Percentiles rank a stretch among this genome's conserved stretches.
Evolutionary conservation across 2,113 vertebrate genomes (phyloP).

Genomic region (Alectura lathami): DNA sequence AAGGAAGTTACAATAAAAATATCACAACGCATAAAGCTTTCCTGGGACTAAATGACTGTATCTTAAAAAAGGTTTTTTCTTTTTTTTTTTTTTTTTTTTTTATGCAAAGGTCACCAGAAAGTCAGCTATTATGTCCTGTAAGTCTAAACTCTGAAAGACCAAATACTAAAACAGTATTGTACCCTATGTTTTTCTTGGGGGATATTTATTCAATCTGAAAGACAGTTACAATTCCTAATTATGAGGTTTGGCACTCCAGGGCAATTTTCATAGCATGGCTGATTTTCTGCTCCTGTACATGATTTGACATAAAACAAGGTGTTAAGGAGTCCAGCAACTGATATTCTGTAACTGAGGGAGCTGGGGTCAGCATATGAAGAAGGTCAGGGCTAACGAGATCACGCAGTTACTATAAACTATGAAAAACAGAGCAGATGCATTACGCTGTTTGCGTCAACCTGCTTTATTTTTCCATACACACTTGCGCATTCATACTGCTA

Average conservation of each 20-base stretch:
- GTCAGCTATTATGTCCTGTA: background rate
- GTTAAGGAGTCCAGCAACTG: background rate
- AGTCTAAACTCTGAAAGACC: background rate
- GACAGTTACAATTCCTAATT: background rate
- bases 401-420: background rate
- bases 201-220: background rate
- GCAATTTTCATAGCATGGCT: background rate
- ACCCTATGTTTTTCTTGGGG: background rate
- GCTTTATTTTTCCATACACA: background rate
- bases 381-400: background rate
- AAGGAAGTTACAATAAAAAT: conserved; percentile 59
- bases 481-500: background rate
- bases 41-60: background rate
- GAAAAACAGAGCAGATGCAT: background rate
- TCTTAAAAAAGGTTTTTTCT: background rate
- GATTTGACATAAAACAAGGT: background rate
- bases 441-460: background rate
- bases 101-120: conserved; percentile 25
- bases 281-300: background rate
- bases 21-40: conserved; percentile 1
- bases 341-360: background rate
- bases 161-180: background rate
- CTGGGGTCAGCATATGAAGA: background rate
- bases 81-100: conserved; percentile 45
- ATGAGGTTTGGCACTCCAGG: background rate